Percentiles rank a stretch among this genome's conserved stretches.
Evolutionary conservation across 2,797 vertebrate species (phyloP).

Genomic region (Anabacerthia variegaticeps): DNA sequence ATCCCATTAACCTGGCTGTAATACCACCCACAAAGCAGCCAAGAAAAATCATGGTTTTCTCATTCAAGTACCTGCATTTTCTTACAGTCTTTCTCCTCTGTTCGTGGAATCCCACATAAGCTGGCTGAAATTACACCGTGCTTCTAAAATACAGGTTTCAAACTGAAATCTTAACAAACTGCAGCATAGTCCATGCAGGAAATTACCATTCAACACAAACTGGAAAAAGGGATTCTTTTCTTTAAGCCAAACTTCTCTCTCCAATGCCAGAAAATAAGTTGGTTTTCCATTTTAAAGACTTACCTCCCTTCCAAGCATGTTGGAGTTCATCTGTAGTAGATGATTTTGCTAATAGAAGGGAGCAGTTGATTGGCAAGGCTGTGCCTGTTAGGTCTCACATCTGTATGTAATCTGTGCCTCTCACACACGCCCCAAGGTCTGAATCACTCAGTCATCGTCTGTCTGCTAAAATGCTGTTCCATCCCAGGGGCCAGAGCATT

Average conservation of each 20-base stretch:
- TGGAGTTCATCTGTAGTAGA: background rate
- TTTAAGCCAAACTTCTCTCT: background rate
- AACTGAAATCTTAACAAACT: background rate
- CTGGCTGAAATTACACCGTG: background rate
- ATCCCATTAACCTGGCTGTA: background rate
- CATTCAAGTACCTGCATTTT: background rate
- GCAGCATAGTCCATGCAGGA: background rate
- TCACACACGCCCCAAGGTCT: fast-evolving
- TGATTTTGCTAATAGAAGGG: background rate
- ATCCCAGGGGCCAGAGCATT: background rate
- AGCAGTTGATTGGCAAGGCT: background rate
- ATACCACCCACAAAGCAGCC: background rate
- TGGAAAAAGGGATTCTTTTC: background rate
- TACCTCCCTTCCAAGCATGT: background rate
- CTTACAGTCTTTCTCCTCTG: background rate
- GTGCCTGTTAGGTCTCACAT: background rate
- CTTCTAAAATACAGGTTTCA: background rate
- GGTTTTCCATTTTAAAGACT: background rate
- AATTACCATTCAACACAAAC: background rate
- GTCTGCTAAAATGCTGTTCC: fast-evolving
- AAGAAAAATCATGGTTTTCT: background rate
- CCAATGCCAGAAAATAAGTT: background rate
- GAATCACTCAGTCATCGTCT: background rate
- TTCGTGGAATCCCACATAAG: background rate
- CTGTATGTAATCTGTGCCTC: background rate